Percentiles rank a stretch among this genome's conserved stretches.
These are phyloP conservation scores for Diogma glabrata DNA, from an alignment of 2,888 invertebrate species.

Conservation along the genomic window DNA sequence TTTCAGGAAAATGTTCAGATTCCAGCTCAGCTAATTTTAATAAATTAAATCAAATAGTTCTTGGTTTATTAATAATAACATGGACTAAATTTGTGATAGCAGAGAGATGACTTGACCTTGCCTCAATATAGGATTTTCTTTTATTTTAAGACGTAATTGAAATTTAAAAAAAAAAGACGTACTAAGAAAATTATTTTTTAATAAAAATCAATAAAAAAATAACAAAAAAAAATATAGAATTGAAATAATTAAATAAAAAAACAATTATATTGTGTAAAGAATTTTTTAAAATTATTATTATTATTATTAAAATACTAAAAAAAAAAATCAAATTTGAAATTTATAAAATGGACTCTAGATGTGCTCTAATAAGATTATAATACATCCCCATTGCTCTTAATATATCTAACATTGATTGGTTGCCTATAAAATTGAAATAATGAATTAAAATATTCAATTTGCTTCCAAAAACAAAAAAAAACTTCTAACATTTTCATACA, in stretches of 20 bases:
- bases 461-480: too few relatives aligned
- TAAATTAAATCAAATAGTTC: slow-evolving; percentile 16
- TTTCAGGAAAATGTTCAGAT: slow-evolving; percentile 21
- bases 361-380: too few relatives aligned
- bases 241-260: neutral
- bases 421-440: too few relatives aligned
- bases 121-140: neutral
- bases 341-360: slow-evolving; percentile 10
- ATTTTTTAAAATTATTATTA: neutral
- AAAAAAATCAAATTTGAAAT: neutral
- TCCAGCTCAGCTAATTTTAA: slow-evolving; percentile 18
- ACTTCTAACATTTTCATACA: too few relatives aligned
- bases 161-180: slow-evolving; percentile 4
- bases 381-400: too few relatives aligned
- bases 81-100: slow-evolving; percentile 15
- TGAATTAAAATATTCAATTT: too few relatives aligned
- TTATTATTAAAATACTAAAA: neutral
- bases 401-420: too few relatives aligned
- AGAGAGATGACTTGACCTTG: slow-evolving; percentile 16
- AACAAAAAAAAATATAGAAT: neutral
- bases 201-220: slow-evolving; percentile 4
- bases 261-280: neutral
- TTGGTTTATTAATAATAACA: slow-evolving; percentile 13
- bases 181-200: slow-evolving; percentile 2
- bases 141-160: slow-evolving; percentile 9